Percentiles rank a stretch among this genome's conserved stretches.
Conservation (phyloP, 2,113 vertebrate genomes). For the Paratilapia polleni region DNA sequence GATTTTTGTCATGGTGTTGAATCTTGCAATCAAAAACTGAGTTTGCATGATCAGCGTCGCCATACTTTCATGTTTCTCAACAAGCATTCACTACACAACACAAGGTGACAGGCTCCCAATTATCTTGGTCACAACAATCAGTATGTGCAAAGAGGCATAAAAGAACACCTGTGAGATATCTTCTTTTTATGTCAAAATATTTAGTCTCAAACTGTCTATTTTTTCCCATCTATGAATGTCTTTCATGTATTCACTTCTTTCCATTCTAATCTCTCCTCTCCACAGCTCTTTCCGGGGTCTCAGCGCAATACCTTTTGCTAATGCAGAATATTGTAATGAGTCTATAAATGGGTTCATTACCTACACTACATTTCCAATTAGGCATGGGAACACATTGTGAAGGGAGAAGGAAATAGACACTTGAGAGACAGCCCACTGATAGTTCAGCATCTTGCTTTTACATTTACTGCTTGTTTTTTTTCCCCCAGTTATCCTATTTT, state of each 20-base stretch:
- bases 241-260: not conserved
- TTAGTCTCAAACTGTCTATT: not conserved
- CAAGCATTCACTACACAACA: slow-evolving; percentile 45
- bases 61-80: slow-evolving; percentile 36
- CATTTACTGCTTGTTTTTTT: slow-evolving; percentile 9
- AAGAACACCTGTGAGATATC: not conserved
- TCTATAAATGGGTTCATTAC: slow-evolving; percentile 63
- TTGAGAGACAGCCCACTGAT: slow-evolving; percentile 11
- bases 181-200: slow-evolving; percentile 24
- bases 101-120: slow-evolving; percentile 54
- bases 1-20: slow-evolving; percentile 10
- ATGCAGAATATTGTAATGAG: slow-evolving; percentile 48
- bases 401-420: slow-evolving; percentile 8
- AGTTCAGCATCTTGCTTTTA: not conserved
- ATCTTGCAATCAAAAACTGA: not conserved
- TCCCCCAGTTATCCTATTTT: slow-evolving; percentile 23
- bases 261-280: not conserved
- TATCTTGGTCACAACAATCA: slow-evolving; percentile 55
- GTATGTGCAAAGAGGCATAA: slow-evolving; percentile 13
- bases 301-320: slow-evolving; percentile 28
- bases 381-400: slow-evolving; percentile 13
- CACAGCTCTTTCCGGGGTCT: slow-evolving; percentile 25
- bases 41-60: not conserved
- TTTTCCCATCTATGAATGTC: not conserved
- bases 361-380: slow-evolving; percentile 59